A percentile compares a stretch with the other conserved stretches of the same genome.
Conservation (phyloP, 2,888 invertebrate species). For the Clostera curtula region DNA sequence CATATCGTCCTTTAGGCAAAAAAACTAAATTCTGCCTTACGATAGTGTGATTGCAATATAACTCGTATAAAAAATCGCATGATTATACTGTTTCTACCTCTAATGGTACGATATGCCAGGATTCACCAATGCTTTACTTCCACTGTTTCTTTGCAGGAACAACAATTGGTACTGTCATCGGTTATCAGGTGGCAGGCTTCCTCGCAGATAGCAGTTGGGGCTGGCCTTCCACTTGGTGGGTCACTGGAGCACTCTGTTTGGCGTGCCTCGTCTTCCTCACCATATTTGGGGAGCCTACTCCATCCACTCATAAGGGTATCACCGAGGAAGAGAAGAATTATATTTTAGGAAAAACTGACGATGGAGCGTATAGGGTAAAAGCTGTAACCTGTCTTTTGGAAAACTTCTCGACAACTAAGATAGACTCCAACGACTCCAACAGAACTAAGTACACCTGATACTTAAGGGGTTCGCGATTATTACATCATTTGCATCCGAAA, state of each 20-base stretch:
- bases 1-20: too few species aligned
- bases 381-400: not conserved
- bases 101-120: too few species aligned
- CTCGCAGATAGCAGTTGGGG: conserved; percentile 72
- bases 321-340: conserved; percentile 59
- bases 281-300: conserved; percentile 62
- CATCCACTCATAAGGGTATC: conserved; percentile 55
- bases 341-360: conserved; percentile 41
- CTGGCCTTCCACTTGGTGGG: conserved; percentile 81
- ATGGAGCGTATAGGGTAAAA: conserved; percentile 23
- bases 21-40: too few species aligned
- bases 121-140: too few species aligned
- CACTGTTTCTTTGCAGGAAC: conserved; percentile 61
- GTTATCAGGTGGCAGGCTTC: conserved; percentile 76
- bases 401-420: too few species aligned
- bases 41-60: too few species aligned
- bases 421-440: too few species aligned
- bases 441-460: too few species aligned
- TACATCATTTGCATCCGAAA: too few species aligned
- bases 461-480: too few species aligned
- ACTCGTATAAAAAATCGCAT: too few species aligned
- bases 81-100: too few species aligned
- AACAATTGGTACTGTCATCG: conserved; percentile 78
- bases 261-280: conserved; percentile 59
- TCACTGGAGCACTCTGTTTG: conserved; percentile 67